Evolutionary conservation across 2,797 vertebrate genomes (phyloP).

Genomic region (Eulemur rubriventer): DNA sequence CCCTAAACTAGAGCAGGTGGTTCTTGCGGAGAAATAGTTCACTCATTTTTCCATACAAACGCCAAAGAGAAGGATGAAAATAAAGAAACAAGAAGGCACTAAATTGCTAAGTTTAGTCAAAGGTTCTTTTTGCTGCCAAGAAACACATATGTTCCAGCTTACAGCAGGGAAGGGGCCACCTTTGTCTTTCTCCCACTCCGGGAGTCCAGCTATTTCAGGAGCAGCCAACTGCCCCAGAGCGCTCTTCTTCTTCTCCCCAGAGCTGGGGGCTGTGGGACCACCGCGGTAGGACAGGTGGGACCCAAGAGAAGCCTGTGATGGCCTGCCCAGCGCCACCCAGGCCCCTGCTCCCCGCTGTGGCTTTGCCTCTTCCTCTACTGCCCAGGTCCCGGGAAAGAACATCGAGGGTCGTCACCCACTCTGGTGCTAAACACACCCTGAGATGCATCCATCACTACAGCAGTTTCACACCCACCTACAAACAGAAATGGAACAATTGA

Average conservation of each 20-base stretch:
- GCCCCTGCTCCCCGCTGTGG: rapidly evolving
- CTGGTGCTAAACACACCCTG: background rate
- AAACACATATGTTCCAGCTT: background rate
- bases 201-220: background rate
- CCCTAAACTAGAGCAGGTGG: background rate
- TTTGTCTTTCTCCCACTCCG: rapidly evolving
- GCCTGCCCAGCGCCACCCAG: background rate
- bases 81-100: background rate
- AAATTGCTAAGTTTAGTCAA: background rate
- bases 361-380: background rate
- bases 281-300: background rate
- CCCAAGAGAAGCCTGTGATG: background rate
- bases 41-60: background rate
- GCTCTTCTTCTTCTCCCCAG: background rate
- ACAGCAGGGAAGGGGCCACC: no score
- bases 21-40: background rate
- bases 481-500: background rate
- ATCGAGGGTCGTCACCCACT: rapidly evolving
- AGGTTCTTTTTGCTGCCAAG: background rate
- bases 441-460: background rate
- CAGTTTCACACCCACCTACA: background rate
- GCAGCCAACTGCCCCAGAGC: background rate
- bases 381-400: background rate
- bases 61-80: background rate
- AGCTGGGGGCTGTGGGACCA: background rate